Base-by-base conservation (phyloP, 2,888 invertebrate species). In the Chrysolina americana region DNA sequence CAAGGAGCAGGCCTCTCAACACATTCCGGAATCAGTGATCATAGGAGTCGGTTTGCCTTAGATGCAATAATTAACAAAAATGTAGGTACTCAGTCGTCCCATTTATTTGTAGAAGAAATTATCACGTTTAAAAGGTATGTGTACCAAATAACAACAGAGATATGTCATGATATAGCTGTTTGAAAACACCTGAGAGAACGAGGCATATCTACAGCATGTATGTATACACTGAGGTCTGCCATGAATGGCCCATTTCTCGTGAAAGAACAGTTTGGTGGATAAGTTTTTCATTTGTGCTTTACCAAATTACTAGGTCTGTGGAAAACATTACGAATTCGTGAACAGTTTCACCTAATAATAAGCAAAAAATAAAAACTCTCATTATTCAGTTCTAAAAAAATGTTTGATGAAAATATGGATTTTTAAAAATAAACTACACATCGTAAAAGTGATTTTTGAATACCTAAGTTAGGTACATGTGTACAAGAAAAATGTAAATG, bases 101-200 rank as follows among this genome's bases (percentile, higher is more conserved):
- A 53, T 48, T 50, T 74, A 73, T 78, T 78, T 78, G 65, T 48
- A 64, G 63, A 66, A 73, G 63, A 70, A 78, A 76, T 78, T 78
- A 76, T 70, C 78, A 78, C 76, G 50, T 76, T 74, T 76, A 74
- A 78, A 74, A 74, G 76, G 76, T 63, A 53, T 74, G 73, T 74
- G 76, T 76, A 71, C 74, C 66, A 66, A 78, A 68, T 65, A 74
- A 73, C 74, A 76, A 78, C 73, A 77, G 50, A 74, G 74, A 74
- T 59, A 59, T 59, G 59, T n/a, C 59, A 28, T 28, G 59, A 59
- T 59, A 59, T 59, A 59, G 59, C 59, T 59, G 59, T 59, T 59
- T 36, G 59, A 59, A 59, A 36, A 59, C 59, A 59, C 36, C 23
- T 36, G 23, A 36, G 36, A n/a, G 59, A 59, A 59, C 17, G 36